These are phyloP conservation scores for Hypomecis atomaria DNA, from an alignment of 2,888 invertebrate genomes.

Conservation along the genomic window DNA sequence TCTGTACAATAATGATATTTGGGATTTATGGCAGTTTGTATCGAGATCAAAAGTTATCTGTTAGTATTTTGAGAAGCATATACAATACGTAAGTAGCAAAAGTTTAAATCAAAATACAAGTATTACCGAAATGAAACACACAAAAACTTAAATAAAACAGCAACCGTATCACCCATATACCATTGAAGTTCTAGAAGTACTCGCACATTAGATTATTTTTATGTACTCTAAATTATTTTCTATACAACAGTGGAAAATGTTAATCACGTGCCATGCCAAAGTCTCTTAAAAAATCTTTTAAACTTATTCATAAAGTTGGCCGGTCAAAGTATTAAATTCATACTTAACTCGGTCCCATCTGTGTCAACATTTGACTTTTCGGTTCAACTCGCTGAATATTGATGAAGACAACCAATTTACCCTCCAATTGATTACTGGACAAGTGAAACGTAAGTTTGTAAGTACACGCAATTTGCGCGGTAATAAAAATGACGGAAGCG, in stretches of 20 bases:
- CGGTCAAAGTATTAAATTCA: slow-evolving; percentile 36
- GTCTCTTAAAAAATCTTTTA: neutral
- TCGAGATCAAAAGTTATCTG: too few relatives aligned
- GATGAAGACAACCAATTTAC: slow-evolving; percentile 47
- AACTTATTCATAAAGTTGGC: neutral
- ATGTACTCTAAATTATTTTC: too few relatives aligned
- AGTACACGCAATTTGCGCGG: slow-evolving; percentile 24
- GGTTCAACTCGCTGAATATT: slow-evolving; percentile 52
- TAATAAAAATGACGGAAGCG: slow-evolving; percentile 49
- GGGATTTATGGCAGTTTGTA: too few relatives aligned
- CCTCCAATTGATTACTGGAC: slow-evolving; percentile 45
- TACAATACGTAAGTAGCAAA: too few relatives aligned
- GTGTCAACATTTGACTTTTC: slow-evolving; percentile 52
- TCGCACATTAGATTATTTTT: too few relatives aligned
- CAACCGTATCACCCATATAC: too few relatives aligned
- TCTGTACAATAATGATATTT: too few relatives aligned
- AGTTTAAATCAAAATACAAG: too few relatives aligned
- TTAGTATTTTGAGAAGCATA: too few relatives aligned
- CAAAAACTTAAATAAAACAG: too few relatives aligned
- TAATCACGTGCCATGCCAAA: neutral
- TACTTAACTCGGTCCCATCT: slow-evolving; percentile 38
- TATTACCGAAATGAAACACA: too few relatives aligned
- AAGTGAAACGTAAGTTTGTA: slow-evolving; percentile 18
- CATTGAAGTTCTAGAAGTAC: too few relatives aligned
- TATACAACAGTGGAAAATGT: neutral